Base-by-base conservation (phyloP, 2,797 vertebrate genomes). In the Carcharodon carcharias region DNA sequence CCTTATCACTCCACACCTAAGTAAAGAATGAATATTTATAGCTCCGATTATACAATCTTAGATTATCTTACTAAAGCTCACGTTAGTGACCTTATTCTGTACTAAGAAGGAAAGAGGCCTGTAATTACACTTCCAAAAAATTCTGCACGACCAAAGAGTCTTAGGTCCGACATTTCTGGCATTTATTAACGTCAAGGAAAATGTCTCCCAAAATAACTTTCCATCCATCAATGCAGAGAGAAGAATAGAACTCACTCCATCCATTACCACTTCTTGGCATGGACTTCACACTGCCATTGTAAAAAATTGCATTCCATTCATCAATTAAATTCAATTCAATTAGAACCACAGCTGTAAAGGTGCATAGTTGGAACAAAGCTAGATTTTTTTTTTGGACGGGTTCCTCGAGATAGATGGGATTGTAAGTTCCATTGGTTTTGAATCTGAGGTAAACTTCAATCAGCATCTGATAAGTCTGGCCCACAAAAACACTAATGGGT, bases 251-350 rank as follows among this genome's bases (percentile, higher is more conserved):
- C 3, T 95, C 67, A 73, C 65, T 28, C 45, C 94, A 73, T 95
- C 45, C 67, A 95, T 95, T 95, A 69, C 45, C 45, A 56, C 28
- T 71, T 93, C 50, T 73, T 69, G 63, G 92, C 92, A 94, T 28
- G 92, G 73, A 73, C 69, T 73, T 26, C 63, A 67, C 45, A 23
- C 93, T 95, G 93, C 40, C 93, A 54, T 73, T 54, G 93, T 95
- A 28, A 95, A 71, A 71, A 95, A 95, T 69, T 73, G 67, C 67
- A 35, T 69, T 50, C 40, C 50, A 50, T 71, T 95, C 93, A 50
- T 73, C 45, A 18, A 71, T 71, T 95, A 31, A 50, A 71, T 95
- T 95, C 65, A 50, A 71, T 95, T 95, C 67, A 71, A 61, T 69
- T 95, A 50, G 45, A 71, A 35, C 45, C 67, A n/a, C 5, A 12